phyloP scores from a whole-genome alignment of 53 echinoderm and acorn worm genomes.

The Echinometra lucunter region DNA sequence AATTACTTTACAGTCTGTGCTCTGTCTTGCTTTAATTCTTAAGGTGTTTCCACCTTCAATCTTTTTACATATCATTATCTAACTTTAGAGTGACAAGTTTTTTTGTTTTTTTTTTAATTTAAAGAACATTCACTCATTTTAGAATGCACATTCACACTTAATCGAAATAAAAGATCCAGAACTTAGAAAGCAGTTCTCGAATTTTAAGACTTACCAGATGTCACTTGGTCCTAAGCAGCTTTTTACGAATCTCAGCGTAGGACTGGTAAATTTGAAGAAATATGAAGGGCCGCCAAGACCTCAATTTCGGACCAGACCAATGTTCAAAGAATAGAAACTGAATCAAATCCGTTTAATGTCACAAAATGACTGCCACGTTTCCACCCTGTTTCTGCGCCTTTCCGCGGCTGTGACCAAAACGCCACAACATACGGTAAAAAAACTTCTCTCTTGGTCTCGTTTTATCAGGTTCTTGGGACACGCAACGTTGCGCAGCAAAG shows the following conservation, averaged over 20 bases:
- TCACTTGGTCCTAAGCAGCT: not conserved
- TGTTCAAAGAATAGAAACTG: not conserved
- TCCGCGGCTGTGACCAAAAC: slow-evolving; percentile 25
- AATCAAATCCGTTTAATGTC: not conserved
- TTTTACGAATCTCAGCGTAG: not conserved
- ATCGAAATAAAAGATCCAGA: not conserved
- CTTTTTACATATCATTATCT: no score
- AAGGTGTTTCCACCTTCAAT: not conserved
- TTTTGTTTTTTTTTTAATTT: no score
- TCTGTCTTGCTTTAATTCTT: not conserved
- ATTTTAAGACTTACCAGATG: slow-evolving; percentile 35
- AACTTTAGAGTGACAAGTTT: no score
- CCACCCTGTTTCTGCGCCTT: not conserved
- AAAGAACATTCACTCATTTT: not conserved
- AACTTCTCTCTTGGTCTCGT: not conserved
- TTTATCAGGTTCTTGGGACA: slow-evolving; percentile 51
- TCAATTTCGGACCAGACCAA: not conserved
- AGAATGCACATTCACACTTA: not conserved
- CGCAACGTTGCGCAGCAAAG: slow-evolving; percentile 15
- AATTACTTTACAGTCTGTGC: not conserved
- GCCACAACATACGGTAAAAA: slow-evolving; percentile 48
- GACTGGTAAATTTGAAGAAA: not conserved
- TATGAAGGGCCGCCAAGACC: not conserved
- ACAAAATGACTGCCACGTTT: not conserved
- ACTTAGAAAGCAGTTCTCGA: not conserved